phyloP scores from a whole-genome alignment of 2,113 vertebrate genomes.

The Tretioscincus oriximinensis region DNA sequence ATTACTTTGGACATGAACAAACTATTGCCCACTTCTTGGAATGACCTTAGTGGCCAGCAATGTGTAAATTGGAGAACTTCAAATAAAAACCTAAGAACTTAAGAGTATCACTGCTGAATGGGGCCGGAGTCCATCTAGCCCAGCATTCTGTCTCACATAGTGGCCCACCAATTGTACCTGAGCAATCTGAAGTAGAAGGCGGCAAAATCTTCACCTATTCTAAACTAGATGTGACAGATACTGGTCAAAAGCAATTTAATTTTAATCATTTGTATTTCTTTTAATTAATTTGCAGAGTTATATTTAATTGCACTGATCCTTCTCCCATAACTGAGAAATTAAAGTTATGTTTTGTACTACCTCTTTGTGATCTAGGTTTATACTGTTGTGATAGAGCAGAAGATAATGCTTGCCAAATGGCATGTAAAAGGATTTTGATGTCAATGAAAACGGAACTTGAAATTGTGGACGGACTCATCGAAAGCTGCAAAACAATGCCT shows the following conservation, averaged over 20 bases:
- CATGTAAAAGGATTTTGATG: slow-evolving; percentile 91
- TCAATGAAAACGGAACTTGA: slow-evolving; percentile 96
- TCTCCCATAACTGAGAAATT: background rate
- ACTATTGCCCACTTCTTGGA: no score
- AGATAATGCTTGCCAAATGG: slow-evolving; percentile 87
- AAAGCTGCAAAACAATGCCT: slow-evolving; percentile 89
- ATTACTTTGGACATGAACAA: no score
- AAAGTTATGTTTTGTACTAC: background rate
- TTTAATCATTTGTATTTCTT: background rate
- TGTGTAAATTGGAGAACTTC: no score
- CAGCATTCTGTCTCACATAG: no score
- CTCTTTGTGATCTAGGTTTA: slow-evolving; percentile 77
- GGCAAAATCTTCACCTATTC: no score
- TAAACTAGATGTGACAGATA: background rate
- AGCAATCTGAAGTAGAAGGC: no score
- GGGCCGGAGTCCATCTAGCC: no score
- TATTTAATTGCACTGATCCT: background rate
- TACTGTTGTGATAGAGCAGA: slow-evolving; percentile 96
- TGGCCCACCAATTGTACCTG: no score
- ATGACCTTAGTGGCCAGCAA: no score
- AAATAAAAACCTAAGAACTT: no score
- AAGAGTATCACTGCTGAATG: no score
- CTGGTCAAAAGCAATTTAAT: background rate
- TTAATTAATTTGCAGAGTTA: background rate
- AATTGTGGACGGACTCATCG: slow-evolving; percentile 95